Conservation (phyloP, 2,113 vertebrate species). For the Columba janthina region DNA sequence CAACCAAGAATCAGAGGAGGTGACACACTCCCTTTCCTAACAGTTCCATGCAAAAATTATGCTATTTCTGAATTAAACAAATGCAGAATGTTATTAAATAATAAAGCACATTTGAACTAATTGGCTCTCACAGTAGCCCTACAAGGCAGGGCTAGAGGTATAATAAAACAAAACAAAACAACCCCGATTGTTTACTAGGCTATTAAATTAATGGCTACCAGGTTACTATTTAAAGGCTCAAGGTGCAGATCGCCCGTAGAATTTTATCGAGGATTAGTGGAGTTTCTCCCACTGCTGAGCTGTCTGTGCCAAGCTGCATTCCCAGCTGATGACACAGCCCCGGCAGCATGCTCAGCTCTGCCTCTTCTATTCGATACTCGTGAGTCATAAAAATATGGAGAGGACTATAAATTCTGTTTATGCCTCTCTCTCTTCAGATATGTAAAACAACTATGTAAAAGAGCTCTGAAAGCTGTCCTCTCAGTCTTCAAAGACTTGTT, state of each 20-base stretch:
- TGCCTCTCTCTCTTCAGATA: slow-evolving; percentile 47
- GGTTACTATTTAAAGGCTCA: slow-evolving; percentile 27
- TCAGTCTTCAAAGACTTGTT: slow-evolving; percentile 54
- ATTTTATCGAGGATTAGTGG: neutral
- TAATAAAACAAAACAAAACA: neutral
- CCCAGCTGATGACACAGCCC: slow-evolving; percentile 58
- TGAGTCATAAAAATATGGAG: slow-evolving; percentile 58
- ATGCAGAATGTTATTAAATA: neutral
- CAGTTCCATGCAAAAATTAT: neutral
- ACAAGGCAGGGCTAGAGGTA: neutral
- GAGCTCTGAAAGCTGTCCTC: slow-evolving; percentile 54
- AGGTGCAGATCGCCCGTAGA: neutral
- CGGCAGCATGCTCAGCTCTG: slow-evolving; percentile 30
- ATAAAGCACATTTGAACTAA: neutral
- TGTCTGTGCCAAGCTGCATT: slow-evolving; percentile 46
- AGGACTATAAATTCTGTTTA: slow-evolving; percentile 55
- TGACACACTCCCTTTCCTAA: neutral
- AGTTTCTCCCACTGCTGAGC: neutral
- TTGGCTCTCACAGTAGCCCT: neutral
- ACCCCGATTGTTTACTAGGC: slow-evolving; percentile 37
- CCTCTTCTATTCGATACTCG: slow-evolving; percentile 7
- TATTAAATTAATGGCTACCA: slow-evolving; percentile 36
- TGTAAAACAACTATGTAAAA: slow-evolving; percentile 35
- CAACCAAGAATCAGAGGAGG: neutral
- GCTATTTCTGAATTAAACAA: neutral